Evolutionary conservation across 1,140 invertebrate species (phyloP).

Genomic region (Caenorhabditis briggsae): DNA sequence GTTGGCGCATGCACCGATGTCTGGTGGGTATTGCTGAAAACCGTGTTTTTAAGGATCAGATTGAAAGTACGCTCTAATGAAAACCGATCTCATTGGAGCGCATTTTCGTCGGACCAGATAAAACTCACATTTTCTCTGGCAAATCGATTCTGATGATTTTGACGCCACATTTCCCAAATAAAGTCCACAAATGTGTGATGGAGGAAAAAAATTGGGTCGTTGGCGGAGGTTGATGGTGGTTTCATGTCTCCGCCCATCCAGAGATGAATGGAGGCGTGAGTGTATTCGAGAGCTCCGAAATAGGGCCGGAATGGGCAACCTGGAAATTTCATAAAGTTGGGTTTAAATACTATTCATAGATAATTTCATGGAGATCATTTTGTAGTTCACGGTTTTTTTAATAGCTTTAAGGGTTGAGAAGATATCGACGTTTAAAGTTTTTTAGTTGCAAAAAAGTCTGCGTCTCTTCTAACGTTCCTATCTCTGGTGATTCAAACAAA

Average conservation of each 20-base stretch:
- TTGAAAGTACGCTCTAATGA: too few relatives aligned
- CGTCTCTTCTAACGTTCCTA: too few relatives aligned
- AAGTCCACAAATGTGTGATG: constrained; percentile 78
- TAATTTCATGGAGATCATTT: too few relatives aligned
- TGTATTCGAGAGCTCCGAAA: constrained; percentile 75
- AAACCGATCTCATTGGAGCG: too few relatives aligned
- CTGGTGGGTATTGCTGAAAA: constrained; percentile 71
- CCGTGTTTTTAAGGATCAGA: too few relatives aligned
- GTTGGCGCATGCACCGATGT: constrained; percentile 72
- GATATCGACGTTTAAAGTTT: too few relatives aligned
- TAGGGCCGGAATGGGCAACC: constrained; percentile 75
- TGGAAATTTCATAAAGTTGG: too few relatives aligned
- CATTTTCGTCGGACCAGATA: neutral
- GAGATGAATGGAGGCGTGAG: constrained; percentile 75
- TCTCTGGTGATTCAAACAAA: too few relatives aligned
- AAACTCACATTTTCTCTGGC: constrained; percentile 66
- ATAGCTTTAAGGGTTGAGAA: too few relatives aligned
- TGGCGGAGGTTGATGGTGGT: constrained; percentile 75
- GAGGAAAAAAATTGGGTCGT: constrained; percentile 78
- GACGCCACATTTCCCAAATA: constrained; percentile 77
- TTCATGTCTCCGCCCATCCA: constrained; percentile 78
- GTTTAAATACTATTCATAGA: too few relatives aligned
- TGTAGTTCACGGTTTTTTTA: too few relatives aligned
- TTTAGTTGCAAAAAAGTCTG: too few relatives aligned
- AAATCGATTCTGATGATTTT: constrained; percentile 69